Evolutionary conservation across 2,888 invertebrate genomes (phyloP), one percentile per base, ranked within the genome.

Genomic region (Amphipoea oculea): DNA sequence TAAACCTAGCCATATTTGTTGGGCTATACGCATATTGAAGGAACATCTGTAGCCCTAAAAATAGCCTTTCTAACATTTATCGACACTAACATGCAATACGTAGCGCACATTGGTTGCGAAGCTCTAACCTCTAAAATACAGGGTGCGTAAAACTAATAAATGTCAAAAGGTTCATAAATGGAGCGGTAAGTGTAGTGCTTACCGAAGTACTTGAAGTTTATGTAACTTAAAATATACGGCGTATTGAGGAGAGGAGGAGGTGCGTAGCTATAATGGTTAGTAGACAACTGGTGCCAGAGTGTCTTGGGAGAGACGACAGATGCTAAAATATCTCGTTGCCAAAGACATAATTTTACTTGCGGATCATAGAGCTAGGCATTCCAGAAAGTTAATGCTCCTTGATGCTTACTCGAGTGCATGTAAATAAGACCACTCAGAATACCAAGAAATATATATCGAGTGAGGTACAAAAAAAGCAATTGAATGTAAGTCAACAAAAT

Each of bases 11-110:
- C 69, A 85, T 84, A 77, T 76, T 75, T 82, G 75, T 76, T 70
- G 40, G 40, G 72, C 66, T 45, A 83, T 78, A 79, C 78, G 76
- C 54, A 71, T 84, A 63, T 81, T 69, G 85, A 82, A 79, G 79
- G 84, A 92, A 92, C 95, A 95, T 95, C 94, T 95, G 95, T 92
- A 87, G 82, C 77, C 79, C 92, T 91, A 90, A 91, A 94, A 94
- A 94, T 95, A 95, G 89, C 88, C 73, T 88, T 91, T 91, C 92
- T 92, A 88, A 86, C 92, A 90, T 87, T 87, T 87, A 91, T 89
- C 86, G 89, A 89, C 89, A 91, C 93, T 95, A 94, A 95, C 94
- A 92, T 89, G 88, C 86, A 89, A 91, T 91, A 81, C 77, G 81
- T 68, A 71, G 81, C 91, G 88, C 90, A 92, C 92, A 93, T 91